These are phyloP conservation scores for Gerris lacustris DNA, from an alignment of 2,888 invertebrate species.

Conservation along the genomic window DNA sequence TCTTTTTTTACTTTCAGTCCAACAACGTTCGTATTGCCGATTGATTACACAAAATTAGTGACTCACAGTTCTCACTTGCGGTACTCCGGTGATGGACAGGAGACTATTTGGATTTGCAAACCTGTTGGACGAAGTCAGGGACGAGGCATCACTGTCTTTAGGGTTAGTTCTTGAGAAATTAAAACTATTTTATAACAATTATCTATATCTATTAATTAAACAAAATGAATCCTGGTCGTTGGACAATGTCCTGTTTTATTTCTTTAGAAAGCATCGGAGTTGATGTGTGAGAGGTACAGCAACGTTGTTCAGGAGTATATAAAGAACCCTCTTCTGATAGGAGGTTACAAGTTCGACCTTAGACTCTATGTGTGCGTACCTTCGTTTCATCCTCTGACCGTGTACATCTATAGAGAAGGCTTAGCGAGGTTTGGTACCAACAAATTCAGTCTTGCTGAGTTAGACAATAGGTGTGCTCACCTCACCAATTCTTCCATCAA, in stretches of 20 bases:
- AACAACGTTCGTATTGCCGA: conserved; percentile 63
- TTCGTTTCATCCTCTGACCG: conserved; percentile 69
- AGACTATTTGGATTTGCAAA: conserved; percentile 72
- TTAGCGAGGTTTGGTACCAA: conserved; percentile 67
- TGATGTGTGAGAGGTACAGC: conserved; percentile 57
- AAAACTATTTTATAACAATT: too few relatives aligned
- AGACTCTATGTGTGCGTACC: conserved; percentile 81
- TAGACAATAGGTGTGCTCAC: conserved; percentile 74
- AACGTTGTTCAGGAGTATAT: conserved; percentile 73
- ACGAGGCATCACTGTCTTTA: conserved; percentile 67
- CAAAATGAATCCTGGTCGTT: not conserved
- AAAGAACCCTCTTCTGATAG: conserved; percentile 62
- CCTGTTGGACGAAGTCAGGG: conserved; percentile 78
- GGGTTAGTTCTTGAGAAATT: conserved; percentile 40
- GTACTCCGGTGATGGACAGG: conserved; percentile 38
- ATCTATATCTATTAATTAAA: too few relatives aligned
- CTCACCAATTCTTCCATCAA: conserved; percentile 85
- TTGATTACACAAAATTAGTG: conserved; percentile 72
- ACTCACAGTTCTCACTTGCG: conserved; percentile 54
- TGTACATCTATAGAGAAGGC: conserved; percentile 82
- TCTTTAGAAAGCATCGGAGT: conserved; percentile 56
- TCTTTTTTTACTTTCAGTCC: conserved; percentile 45
- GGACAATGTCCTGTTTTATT: not conserved
- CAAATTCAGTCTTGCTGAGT: conserved; percentile 68
- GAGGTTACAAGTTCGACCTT: conserved; percentile 85